Percentiles rank a stretch among this genome's conserved stretches.
Evolutionary conservation across 2,797 vertebrate genomes (phyloP).

Genomic region (Coluber constrictor): DNA sequence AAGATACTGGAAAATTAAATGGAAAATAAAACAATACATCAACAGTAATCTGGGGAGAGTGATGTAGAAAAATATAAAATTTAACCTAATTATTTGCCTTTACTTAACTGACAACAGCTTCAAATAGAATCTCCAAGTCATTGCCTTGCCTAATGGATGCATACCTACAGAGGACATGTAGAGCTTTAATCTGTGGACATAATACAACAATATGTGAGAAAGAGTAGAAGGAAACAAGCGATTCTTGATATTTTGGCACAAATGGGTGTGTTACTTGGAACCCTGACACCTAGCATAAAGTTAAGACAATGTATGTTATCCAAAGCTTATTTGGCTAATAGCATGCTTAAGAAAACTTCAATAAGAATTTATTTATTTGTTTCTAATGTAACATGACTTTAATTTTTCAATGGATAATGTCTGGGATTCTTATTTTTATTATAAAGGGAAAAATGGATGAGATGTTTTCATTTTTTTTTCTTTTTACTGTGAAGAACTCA

Average conservation of each 20-base stretch:
- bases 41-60: neutral
- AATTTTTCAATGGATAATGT: conserved; percentile 5
- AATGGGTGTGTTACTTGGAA: too few relatives aligned
- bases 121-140: neutral
- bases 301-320: neutral
- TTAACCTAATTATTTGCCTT: neutral
- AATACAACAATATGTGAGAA: neutral
- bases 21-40: neutral
- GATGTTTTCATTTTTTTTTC: neutral
- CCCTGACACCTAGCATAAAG: neutral
- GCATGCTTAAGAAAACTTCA: neutral
- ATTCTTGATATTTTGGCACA: neutral
- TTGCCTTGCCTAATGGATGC: neutral
- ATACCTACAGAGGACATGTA: neutral
- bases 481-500: neutral
- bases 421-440: conserved; percentile 19
- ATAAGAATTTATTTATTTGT: neutral
- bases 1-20: neutral
- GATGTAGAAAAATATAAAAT: neutral
- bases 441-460: neutral
- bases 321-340: conserved; percentile 25
- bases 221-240: neutral
- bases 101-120: neutral
- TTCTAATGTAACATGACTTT: conserved; percentile 33
- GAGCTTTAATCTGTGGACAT: neutral